A percentile compares a stretch with the other conserved stretches of the same genome.
Evolutionary conservation across 1,140 invertebrate genomes (phyloP).

Genomic region (Campoletis sonorensis): DNA sequence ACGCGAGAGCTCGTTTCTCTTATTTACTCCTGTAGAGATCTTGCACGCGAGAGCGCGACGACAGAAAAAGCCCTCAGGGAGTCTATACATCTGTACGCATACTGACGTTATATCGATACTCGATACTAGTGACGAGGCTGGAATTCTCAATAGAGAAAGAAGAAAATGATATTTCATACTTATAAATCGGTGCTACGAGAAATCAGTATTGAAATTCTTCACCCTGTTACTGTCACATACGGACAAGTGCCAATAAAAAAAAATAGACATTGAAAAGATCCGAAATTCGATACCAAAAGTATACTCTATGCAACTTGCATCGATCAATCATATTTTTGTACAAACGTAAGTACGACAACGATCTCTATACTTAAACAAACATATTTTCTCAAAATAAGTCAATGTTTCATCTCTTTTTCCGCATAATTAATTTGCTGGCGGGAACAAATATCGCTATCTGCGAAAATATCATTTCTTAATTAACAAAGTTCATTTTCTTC

Average conservation of each 20-base stretch:
- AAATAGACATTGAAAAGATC: background rate
- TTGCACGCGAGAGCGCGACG: background rate
- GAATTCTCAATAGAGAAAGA: constrained; percentile 7
- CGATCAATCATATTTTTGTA: too few species aligned
- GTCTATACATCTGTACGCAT: background rate
- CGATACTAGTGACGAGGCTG: constrained; percentile 20
- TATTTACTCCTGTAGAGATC: constrained; percentile 2
- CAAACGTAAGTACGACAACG: too few species aligned
- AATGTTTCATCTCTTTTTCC: too few species aligned
- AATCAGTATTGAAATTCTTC: constrained; percentile 19
- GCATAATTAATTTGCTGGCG: too few species aligned
- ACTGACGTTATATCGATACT: constrained; percentile 14
- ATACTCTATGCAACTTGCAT: too few species aligned
- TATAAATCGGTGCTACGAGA: background rate
- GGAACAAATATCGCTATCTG: too few species aligned
- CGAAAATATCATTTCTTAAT: too few species aligned
- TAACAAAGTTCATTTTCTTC: too few species aligned
- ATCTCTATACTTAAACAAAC: too few species aligned
- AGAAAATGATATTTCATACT: constrained; percentile 27
- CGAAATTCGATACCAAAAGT: too few species aligned
- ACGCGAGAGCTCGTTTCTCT: constrained; percentile 28
- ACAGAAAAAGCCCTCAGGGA: constrained; percentile 28
- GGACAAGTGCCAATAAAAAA: background rate
- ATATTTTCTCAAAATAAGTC: too few species aligned
- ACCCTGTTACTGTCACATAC: background rate